Conservation (phyloP, 2,888 invertebrate species). For the Uropetala carovei region DNA sequence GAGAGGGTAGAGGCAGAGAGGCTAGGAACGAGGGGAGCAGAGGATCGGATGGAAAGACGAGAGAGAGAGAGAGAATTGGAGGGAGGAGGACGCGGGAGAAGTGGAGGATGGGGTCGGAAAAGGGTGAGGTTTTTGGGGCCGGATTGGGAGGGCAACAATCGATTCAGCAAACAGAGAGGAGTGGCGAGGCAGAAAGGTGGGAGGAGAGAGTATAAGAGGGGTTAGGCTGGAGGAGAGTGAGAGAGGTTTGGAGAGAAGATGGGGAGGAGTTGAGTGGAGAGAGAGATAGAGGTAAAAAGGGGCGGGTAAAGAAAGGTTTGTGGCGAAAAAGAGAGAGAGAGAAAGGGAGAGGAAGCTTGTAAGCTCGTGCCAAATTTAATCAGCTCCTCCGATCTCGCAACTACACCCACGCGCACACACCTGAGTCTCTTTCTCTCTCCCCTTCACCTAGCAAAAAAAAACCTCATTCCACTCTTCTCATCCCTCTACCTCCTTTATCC, state of each 20-base stretch:
- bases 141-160: conserved; percentile 12
- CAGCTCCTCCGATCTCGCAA: neutral
- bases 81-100: conserved; percentile 61
- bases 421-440: neutral
- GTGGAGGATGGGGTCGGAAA: conserved; percentile 40
- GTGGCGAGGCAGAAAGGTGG: neutral
- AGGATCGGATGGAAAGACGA: neutral
- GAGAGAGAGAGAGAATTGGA: neutral
- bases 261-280: neutral
- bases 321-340: neutral
- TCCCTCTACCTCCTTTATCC: too few relatives aligned
- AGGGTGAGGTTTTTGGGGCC: neutral
- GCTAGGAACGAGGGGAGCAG: too few relatives aligned
- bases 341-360: conserved; percentile 24
- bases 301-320: conserved; percentile 16
- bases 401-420: neutral
- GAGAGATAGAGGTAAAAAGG: neutral
- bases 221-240: neutral
- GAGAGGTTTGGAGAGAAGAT: neutral
- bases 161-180: neutral
- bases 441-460: neutral
- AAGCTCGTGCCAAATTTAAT: conserved; percentile 35
- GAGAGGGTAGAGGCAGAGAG: too few relatives aligned
- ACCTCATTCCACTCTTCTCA: too few relatives aligned
- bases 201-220: neutral